These are phyloP conservation scores for Indicator maculatus DNA, from an alignment of 2,113 vertebrate species.

Conservation along the genomic window DNA sequence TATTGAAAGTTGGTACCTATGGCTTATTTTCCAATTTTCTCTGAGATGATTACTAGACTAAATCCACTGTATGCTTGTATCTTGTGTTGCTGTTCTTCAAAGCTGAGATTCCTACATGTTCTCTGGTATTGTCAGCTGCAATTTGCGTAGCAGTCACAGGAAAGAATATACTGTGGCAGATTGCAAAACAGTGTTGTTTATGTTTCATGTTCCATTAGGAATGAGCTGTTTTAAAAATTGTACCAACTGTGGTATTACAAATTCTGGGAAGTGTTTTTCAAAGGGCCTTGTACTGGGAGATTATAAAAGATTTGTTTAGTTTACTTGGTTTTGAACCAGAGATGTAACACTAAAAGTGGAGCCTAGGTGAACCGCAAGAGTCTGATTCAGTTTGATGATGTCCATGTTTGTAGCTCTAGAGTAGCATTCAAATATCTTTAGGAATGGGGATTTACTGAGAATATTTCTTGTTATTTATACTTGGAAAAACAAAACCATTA, in stretches of 20 bases:
- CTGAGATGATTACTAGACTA: neutral
- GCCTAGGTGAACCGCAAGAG: neutral
- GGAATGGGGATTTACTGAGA: neutral
- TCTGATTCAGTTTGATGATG: neutral
- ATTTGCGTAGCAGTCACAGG: neutral
- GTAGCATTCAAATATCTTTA: neutral
- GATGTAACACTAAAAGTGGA: neutral
- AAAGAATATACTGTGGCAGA: neutral
- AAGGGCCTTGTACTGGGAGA: neutral
- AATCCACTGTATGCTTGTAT: neutral
- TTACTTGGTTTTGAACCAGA: neutral
- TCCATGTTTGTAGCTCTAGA: neutral
- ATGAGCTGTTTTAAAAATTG: neutral
- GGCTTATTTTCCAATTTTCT: neutral
- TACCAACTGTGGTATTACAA: neutral
- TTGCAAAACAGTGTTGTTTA: neutral
- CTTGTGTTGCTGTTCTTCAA: neutral
- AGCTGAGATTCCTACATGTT: neutral
- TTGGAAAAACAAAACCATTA: neutral
- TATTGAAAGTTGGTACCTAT: neutral
- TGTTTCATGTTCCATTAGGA: slow-evolving; percentile 18
- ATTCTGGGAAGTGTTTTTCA: slow-evolving; percentile 21
- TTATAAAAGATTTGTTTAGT: neutral
- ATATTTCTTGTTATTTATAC: neutral
- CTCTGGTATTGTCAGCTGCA: neutral